These are phyloP conservation scores for Xyrauchen texanus DNA, from an alignment of 2,113 vertebrate genomes.

Conservation along the genomic window DNA sequence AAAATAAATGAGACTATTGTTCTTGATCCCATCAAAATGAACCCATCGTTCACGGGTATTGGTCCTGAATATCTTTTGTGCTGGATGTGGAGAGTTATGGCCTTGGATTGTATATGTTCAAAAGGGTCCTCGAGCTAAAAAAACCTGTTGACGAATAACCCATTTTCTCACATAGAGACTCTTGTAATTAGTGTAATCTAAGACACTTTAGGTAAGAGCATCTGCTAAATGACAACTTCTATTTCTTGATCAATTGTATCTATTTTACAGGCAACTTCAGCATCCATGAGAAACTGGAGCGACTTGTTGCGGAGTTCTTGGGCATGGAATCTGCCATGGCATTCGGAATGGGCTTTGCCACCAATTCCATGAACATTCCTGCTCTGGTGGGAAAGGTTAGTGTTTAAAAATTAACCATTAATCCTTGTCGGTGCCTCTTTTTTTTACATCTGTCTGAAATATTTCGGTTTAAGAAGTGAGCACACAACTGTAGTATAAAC, in stretches of 20 bases:
- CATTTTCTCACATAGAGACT: too few species aligned
- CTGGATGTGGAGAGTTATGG: too few species aligned
- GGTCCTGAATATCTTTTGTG: too few species aligned
- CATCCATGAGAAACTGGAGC: constrained; percentile 88
- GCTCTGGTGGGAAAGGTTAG: constrained; percentile 87
- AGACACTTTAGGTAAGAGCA: background rate
- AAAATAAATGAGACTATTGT: background rate
- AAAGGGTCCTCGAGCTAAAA: too few species aligned
- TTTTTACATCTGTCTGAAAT: constrained; percentile 2
- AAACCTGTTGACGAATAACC: too few species aligned
- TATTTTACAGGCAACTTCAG: constrained; percentile 84
- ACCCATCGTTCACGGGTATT: too few species aligned
- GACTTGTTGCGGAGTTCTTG: constrained; percentile 83
- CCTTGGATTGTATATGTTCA: too few species aligned
- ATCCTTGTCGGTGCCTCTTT: background rate
- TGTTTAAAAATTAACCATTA: background rate
- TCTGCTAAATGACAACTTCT: too few species aligned
- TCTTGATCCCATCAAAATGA: too few species aligned
- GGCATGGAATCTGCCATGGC: constrained; percentile 92
- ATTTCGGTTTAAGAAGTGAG: background rate
- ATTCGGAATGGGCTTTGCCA: constrained; percentile 95
- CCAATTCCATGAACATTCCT: constrained; percentile 97
- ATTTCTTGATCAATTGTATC: background rate
- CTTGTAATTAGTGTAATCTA: too few species aligned
- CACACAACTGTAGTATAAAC: background rate